These are phyloP conservation scores for Endotricha flammealis DNA, from an alignment of 2,888 invertebrate species.

Conservation along the genomic window DNA sequence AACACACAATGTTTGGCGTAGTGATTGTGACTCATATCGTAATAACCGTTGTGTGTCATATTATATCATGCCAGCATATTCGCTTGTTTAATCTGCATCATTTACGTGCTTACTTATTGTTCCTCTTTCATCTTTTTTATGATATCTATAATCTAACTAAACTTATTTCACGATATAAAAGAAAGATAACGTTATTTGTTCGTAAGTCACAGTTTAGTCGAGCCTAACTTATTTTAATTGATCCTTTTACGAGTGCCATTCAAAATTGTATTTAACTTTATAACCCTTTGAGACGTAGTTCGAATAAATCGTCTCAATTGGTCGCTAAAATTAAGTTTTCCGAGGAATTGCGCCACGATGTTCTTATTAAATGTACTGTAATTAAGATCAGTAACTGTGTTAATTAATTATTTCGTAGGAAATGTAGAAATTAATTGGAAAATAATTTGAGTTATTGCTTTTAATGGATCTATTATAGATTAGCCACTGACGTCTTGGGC, in stretches of 20 bases:
- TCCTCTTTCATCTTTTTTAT: too few species aligned
- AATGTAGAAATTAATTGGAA: background rate
- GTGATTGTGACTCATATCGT: background rate
- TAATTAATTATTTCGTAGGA: background rate
- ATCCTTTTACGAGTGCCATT: too few species aligned
- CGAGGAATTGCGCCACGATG: background rate
- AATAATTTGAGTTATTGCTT: background rate
- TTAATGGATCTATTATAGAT: background rate
- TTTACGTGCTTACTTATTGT: too few species aligned
- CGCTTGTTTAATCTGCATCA: background rate
- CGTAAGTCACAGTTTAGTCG: too few species aligned
- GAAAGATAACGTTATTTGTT: too few species aligned
- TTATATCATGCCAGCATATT: background rate
- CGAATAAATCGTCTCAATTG: slow-evolving; percentile 3
- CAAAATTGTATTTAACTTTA: too few species aligned
- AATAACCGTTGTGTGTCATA: background rate
- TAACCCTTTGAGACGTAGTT: slow-evolving; percentile 3
- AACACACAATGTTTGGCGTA: background rate
- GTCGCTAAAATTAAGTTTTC: slow-evolving; percentile 1
- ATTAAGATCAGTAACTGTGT: slow-evolving; percentile 2
- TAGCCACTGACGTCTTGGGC: slow-evolving; percentile 6
- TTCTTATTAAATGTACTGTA: background rate
- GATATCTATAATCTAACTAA: too few species aligned
- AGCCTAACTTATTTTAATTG: too few species aligned
- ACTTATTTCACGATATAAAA: too few species aligned